Base-by-base conservation (phyloP, 2,113 vertebrate species). In the Drymodes brunneopygia region DNA sequence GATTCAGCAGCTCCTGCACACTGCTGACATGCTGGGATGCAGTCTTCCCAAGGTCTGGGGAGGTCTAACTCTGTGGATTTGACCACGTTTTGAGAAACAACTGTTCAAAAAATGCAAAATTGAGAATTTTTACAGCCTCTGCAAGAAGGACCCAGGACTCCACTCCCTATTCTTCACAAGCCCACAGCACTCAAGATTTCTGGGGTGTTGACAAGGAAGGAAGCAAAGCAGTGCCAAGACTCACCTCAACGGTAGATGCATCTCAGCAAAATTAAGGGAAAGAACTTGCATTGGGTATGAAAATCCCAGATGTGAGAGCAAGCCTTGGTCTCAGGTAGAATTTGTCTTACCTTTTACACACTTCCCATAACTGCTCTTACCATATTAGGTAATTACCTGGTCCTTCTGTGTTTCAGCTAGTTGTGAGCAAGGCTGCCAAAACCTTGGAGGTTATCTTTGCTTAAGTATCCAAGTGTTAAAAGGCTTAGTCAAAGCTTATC, bases 341-440 rank as follows among this genome's bases (percentile, higher is more conserved):
- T 67, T 95, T 92, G 56, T 44, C 71, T 96, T 92, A 94, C 93
- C 94, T 96, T 96, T 96, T 60, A 83, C 94, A 96, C 93, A 67
- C 53, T 96, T 96, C 77, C 72, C 67, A 70, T 95, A 95, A 96
- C 93, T 94, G 82, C 79, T 95, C 38, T 96, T 93, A 94, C 95
- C 88, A 78, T 92, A 94, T 94, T 77, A 92, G 82, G 73, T 95
- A 97, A 96, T 94, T 96, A 94, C 75, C 60, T 86, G 69, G 64
- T 88, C 88, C n/a, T 93, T 92, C 94, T 95, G 51, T 96, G 95
- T 96, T 96, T 92, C 94, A 95, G 90, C 93, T 95, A 95, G 85
- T 90, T 95, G 51, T 84, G 69, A 44, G 75, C 64, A 81, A 33
- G n/a, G 60, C 65, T 96, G 96, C 93, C 93, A 95, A 95, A 93